Conservation (phyloP, 2,113 vertebrate species). For the Willisornis vidua region DNA sequence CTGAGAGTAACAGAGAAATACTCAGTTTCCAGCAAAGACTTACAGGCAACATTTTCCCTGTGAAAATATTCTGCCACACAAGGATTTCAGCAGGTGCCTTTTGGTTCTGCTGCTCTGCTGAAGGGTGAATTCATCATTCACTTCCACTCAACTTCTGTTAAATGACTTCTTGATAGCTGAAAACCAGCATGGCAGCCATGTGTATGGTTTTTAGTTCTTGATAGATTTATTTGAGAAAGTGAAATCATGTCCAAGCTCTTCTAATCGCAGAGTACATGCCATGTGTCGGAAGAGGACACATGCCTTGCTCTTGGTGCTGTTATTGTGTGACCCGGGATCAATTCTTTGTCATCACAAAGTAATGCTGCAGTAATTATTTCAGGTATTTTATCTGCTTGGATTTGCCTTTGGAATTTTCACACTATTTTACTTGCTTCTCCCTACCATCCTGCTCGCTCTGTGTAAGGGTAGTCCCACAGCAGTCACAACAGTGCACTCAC, state of each 20-base stretch:
- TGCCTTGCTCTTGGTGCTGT: not conserved
- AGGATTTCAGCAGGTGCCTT: not conserved
- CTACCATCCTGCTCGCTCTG: accelerated
- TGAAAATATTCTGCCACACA: not conserved
- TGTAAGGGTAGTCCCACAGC: not conserved
- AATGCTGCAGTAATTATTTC: not conserved
- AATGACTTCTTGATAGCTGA: not conserved
- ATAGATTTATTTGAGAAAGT: not conserved
- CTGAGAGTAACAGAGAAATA: not conserved
- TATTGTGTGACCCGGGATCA: not conserved
- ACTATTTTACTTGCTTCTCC: not conserved
- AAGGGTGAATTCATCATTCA: not conserved
- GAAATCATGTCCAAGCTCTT: not conserved
- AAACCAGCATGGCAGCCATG: not conserved
- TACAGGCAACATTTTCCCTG: not conserved
- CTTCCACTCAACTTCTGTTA: not conserved
- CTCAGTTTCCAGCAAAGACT: not conserved
- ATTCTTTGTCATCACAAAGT: not conserved
- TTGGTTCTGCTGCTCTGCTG: not conserved
- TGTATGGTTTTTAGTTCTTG: not conserved
- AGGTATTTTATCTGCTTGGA: not conserved
- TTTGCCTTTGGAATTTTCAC: not conserved
- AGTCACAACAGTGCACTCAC: not conserved
- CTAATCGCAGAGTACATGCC: not conserved
- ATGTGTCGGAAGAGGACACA: not conserved